A percentile compares a stretch with the other conserved stretches of the same genome.
These are phyloP conservation scores for Pomatorhinus ruficollis DNA, from an alignment of 2,113 vertebrate species.

Conservation along the genomic window DNA sequence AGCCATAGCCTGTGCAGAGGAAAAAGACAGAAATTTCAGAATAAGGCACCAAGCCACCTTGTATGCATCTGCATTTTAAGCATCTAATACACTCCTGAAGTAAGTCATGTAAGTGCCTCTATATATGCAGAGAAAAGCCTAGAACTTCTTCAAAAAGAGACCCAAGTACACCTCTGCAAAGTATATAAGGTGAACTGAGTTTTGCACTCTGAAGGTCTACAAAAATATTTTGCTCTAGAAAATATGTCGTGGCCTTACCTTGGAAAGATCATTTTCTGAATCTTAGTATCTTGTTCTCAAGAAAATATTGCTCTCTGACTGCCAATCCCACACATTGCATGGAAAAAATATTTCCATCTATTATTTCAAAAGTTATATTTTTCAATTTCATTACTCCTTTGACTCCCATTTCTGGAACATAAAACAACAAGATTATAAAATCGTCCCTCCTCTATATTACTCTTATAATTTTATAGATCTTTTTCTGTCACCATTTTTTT, in stretches of 20 bases:
- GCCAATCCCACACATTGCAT: background rate
- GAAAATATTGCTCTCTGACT: background rate
- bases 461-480: background rate
- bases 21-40: background rate
- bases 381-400: background rate
- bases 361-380: background rate
- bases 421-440: background rate
- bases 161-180: background rate
- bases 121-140: background rate
- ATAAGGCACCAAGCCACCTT: background rate
- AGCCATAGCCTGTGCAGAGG: background rate
- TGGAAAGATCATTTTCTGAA: background rate
- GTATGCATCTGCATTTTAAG: background rate
- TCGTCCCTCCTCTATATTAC: background rate
- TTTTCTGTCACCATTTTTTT: background rate
- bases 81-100: background rate
- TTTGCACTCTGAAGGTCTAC: background rate
- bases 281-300: background rate
- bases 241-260: background rate
- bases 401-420: fast-evolving
- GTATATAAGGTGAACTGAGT: background rate
- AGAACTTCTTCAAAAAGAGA: background rate
- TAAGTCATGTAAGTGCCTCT: background rate
- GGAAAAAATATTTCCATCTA: background rate
- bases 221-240: background rate